phyloP scores from a whole-genome alignment of 2,797 vertebrate species.

The Anguilla obscura region DNA sequence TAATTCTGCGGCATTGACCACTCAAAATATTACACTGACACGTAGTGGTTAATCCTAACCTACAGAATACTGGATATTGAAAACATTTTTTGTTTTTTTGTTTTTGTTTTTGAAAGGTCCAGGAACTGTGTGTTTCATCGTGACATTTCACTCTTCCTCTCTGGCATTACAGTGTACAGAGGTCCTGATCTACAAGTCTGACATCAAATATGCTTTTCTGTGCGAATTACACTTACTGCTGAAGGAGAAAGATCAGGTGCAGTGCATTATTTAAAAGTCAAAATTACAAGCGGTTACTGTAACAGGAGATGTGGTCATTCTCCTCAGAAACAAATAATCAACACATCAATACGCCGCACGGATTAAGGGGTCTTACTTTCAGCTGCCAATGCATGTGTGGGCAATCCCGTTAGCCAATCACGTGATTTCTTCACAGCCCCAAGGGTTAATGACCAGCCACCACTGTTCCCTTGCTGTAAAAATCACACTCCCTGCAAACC shows the following conservation, averaged over 20 bases:
- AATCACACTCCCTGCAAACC: background rate
- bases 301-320: background rate
- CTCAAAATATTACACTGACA: slow-evolving; percentile 16
- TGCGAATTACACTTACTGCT: background rate
- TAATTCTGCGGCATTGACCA: background rate
- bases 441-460: background rate
- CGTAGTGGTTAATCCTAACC: slow-evolving; percentile 14
- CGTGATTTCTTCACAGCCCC: background rate
- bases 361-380: background rate
- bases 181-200: background rate
- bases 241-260: background rate
- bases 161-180: background rate
- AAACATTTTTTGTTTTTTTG: background rate
- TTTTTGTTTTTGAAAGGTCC: background rate
- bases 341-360: background rate
- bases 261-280: background rate
- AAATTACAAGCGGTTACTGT: background rate
- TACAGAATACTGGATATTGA: slow-evolving; percentile 23
- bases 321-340: background rate
- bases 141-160: background rate
- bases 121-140: background rate
- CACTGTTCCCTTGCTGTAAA: background rate
- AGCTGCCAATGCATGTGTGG: slow-evolving; percentile 2
- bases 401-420: slow-evolving; percentile 12
- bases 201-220: slow-evolving; percentile 5